A percentile compares a stretch with the other conserved stretches of the same genome.
Conservation (phyloP, 64 coral and sea anemone species). For the Catalaphyllia jardinei region DNA sequence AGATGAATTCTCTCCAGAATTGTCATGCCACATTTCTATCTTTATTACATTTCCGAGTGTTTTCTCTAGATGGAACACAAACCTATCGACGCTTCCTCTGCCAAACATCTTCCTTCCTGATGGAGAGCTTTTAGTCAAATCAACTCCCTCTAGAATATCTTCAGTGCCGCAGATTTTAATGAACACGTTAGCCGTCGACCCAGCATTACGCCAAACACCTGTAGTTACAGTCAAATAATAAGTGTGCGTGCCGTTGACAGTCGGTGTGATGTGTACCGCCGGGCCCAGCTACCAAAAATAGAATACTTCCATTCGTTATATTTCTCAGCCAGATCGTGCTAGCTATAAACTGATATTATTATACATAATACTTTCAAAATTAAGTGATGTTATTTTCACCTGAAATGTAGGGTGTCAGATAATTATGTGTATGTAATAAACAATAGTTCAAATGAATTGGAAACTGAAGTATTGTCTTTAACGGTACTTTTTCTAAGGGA, state of each 20-base stretch:
- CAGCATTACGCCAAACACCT: slow-evolving; percentile 26
- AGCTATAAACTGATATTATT: too few species aligned
- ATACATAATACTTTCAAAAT: too few species aligned
- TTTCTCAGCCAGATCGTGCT: neutral
- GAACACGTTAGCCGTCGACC: slow-evolving; percentile 15
- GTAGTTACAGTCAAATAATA: slow-evolving; percentile 13
- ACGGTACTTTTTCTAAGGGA: too few species aligned
- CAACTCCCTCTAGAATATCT: neutral
- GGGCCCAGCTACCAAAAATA: neutral
- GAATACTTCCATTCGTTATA: neutral
- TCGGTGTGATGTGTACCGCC: neutral
- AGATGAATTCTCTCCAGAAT: neutral
- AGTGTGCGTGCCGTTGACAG: neutral
- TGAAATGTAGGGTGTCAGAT: too few species aligned
- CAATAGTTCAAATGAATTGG: too few species aligned
- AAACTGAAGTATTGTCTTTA: too few species aligned
- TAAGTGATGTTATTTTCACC: too few species aligned
- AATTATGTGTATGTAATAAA: too few species aligned
- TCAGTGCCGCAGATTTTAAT: slow-evolving; percentile 18
- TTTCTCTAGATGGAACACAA: neutral
- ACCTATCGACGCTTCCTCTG: slow-evolving; percentile 7
- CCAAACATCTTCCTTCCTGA: neutral
- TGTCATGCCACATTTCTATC: slow-evolving; percentile 34
- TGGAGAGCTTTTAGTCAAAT: neutral
- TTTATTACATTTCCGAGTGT: slow-evolving; percentile 8